A percentile compares a stretch with the other conserved stretches of the same genome.
Conservation (phyloP, 2,888 invertebrate genomes). For the Hipparchia semele region DNA sequence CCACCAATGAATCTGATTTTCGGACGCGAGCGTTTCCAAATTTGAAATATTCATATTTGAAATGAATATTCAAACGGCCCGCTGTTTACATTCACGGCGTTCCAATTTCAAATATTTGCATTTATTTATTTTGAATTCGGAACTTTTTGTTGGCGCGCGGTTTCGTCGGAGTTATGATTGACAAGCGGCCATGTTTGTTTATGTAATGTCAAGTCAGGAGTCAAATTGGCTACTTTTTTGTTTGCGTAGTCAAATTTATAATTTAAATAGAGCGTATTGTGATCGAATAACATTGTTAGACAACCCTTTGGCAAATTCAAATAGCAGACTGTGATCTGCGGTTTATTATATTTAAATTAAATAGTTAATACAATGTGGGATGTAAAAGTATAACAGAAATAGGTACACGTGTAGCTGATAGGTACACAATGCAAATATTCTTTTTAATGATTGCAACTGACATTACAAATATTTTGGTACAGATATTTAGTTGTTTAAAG, state of each 20-base stretch:
- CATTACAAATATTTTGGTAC: too few species aligned
- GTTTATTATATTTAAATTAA: conserved; percentile 16
- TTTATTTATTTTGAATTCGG: conserved; percentile 77
- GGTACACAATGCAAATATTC: background rate
- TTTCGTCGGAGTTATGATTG: conserved; percentile 50
- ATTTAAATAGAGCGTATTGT: conserved; percentile 34
- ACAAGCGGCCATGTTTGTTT: conserved; percentile 52
- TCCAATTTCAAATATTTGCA: conserved; percentile 82
- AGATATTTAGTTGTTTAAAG: too few species aligned
- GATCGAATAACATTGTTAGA: conserved; percentile 17
- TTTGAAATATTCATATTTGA: conserved; percentile 80
- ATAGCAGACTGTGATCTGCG: conserved; percentile 7
- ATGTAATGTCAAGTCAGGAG: conserved; percentile 39
- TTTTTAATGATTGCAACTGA: background rate
- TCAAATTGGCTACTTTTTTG: conserved; percentile 32
- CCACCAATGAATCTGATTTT: conserved; percentile 75
- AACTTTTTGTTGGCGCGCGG: conserved; percentile 57
- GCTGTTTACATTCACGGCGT: conserved; percentile 81
- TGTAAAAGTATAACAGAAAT: conserved; percentile 11
- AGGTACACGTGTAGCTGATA: conserved; percentile 1
- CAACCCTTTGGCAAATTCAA: conserved; percentile 21
- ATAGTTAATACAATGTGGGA: conserved; percentile 1
- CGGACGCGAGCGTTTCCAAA: conserved; percentile 65
- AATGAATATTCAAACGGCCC: conserved; percentile 80
- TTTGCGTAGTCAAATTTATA: conserved; percentile 40